phyloP scores from a whole-genome alignment of 2,113 vertebrate species.

The Cervus canadensis region DNA sequence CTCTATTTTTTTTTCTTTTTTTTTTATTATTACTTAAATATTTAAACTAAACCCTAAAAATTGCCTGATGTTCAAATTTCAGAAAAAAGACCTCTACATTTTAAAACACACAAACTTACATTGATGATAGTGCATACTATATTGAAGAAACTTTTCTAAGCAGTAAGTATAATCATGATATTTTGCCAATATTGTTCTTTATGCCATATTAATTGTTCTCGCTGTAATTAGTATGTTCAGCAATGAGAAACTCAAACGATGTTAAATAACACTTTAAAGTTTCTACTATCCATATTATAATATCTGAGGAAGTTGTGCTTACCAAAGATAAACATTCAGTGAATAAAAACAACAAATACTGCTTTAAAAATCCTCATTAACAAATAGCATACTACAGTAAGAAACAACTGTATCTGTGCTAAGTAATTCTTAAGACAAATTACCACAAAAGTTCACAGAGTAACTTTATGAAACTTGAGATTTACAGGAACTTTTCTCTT shows the following conservation, averaged over 20 bases:
- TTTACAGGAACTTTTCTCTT: background rate
- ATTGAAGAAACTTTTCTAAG: background rate
- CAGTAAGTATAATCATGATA: background rate
- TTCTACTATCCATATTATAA: background rate
- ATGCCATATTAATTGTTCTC: background rate
- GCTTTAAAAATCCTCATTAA: background rate
- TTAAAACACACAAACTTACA: slow-evolving; percentile 29
- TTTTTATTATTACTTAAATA: background rate
- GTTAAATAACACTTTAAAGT: background rate
- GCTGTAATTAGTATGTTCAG: background rate
- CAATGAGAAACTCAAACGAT: slow-evolving; percentile 24
- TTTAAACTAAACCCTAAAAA: slow-evolving; percentile 16
- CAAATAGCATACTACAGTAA: background rate
- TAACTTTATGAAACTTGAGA: background rate
- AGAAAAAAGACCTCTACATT: background rate
- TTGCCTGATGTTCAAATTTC: background rate
- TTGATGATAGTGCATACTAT: background rate
- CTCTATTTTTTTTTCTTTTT: no score
- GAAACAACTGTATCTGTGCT: background rate
- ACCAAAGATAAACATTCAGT: slow-evolving; percentile 30
- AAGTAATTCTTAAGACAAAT: slow-evolving; percentile 37
- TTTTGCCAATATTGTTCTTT: slow-evolving; percentile 2
- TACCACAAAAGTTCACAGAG: slow-evolving; percentile 1
- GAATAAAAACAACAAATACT: background rate
- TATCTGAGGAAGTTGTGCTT: background rate